Base-by-base conservation (phyloP, 2,113 vertebrate species). In the Polyodon spathula region DNA sequence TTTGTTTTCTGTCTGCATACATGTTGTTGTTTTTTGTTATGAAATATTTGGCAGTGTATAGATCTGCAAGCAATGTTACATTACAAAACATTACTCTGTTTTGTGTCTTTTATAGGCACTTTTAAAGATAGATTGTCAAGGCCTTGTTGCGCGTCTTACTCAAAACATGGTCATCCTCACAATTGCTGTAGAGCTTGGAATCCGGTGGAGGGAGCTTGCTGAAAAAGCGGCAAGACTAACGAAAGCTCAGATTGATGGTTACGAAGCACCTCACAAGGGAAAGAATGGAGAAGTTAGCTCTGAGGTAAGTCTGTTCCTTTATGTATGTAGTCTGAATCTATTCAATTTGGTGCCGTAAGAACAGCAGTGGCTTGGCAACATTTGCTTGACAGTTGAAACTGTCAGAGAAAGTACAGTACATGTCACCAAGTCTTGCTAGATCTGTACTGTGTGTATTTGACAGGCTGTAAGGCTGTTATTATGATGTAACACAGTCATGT, bases 91-190 rank as follows among this genome's bases (percentile, higher is more conserved):
- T 17, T 48, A 38, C 40, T 43, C 48, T 8, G 12, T 60, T 40
- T 55, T 16, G 40, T 44, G 52, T 48, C 27, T 16, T 61, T 15
- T 40, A 5, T 74, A 99, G 96, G 94, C 89, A 38, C 84, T 99
- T 64, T 71, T 99, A 68, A 97, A 92, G 77, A 90, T 97, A 72
- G 90, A 97, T 69, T 89, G 85, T 60, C 89, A 94, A 70, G 88
- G 77, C 6, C 73, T 94, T 41, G 89, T 92, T 54, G 84, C 81
- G 4, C 88, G 81, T 71, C 75, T 99, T 54, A 88, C 90, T 44
- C 92, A 93, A 74, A 95, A 94, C 63, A 91, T 90, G 16, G 82
- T 90, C 61, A 85, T 97, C 76, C 77, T 98, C 68, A 97, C 95
- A 54, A 84, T 93, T 17, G 93, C 94, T 17, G 95, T 98, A 68